Conservation (phyloP, 2,113 vertebrate species). For the Phaethornis superciliosus region DNA sequence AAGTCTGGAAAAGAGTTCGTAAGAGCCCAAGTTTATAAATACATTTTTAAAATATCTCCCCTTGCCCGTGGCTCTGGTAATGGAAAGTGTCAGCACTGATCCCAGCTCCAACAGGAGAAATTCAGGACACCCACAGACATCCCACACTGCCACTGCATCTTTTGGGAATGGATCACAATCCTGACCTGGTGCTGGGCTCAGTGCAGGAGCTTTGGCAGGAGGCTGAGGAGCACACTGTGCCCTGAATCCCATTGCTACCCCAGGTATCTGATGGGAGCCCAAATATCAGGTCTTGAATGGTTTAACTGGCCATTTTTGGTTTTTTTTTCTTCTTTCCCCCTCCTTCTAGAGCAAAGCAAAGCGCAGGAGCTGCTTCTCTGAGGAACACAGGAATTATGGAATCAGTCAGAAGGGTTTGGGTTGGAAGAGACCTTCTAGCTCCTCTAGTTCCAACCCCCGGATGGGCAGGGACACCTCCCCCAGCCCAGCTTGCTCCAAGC, state of each 20-base stretch:
- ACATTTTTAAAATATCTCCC: not conserved
- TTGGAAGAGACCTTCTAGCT: too few species aligned
- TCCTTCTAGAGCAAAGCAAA: not conserved
- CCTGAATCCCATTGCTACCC: not conserved
- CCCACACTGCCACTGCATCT: not conserved
- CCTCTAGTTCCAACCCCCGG: too few species aligned
- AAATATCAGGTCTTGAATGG: not conserved
- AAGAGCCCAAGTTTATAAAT: not conserved
- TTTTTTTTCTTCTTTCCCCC: too few species aligned
- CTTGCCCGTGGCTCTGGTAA: not conserved
- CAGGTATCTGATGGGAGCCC: rapidly evolving
- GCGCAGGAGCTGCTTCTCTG: not conserved
- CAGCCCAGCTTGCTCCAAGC: too few species aligned
- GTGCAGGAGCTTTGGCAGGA: not conserved
- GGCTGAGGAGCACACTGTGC: rapidly evolving
- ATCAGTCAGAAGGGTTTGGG: too few species aligned
- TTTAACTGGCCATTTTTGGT: not conserved
- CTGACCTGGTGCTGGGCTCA: not conserved
- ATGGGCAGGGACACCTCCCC: too few species aligned
- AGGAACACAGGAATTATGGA: not conserved
- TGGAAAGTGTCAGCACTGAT: not conserved
- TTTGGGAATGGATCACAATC: not conserved
- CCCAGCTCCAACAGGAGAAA: not conserved
- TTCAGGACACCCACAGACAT: not conserved
- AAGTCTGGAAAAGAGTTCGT: not conserved